Conservation (phyloP, 2,888 invertebrate species). For the Deilephila porcellus region DNA sequence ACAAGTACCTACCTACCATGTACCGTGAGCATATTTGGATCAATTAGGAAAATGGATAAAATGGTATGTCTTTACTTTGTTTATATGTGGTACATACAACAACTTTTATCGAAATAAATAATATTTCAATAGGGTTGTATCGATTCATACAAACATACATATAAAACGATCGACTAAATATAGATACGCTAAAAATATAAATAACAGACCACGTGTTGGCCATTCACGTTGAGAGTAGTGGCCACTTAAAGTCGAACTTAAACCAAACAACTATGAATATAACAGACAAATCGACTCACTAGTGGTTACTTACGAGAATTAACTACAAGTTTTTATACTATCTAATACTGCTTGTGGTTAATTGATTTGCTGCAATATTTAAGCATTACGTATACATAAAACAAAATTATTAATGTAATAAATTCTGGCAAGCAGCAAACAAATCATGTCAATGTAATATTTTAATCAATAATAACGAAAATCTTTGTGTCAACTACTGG, state of each 20-base stretch:
- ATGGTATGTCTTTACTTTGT: no score
- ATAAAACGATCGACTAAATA: neutral
- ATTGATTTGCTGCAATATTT: neutral
- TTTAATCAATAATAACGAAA: neutral
- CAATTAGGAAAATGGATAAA: no score
- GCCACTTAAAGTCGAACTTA: neutral
- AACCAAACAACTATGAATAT: neutral
- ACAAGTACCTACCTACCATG: no score
- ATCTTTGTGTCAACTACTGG: constrained; percentile 1
- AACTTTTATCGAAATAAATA: no score
- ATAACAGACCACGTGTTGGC: neutral
- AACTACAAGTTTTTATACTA: neutral
- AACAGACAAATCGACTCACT: neutral
- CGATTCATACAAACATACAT: neutral
- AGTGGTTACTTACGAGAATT: neutral
- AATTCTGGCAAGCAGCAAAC: constrained; percentile 3
- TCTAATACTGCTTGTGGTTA: neutral
- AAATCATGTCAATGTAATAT: neutral
- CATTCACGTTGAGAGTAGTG: neutral
- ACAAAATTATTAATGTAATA: neutral
- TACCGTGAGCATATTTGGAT: no score
- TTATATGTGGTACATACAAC: no score
- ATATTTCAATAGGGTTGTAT: no score
- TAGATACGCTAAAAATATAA: constrained; percentile 1
- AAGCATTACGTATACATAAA: constrained; percentile 9